Conservation (phyloP, 2,113 vertebrate genomes). For the Psilopsiagon aymara region DNA sequence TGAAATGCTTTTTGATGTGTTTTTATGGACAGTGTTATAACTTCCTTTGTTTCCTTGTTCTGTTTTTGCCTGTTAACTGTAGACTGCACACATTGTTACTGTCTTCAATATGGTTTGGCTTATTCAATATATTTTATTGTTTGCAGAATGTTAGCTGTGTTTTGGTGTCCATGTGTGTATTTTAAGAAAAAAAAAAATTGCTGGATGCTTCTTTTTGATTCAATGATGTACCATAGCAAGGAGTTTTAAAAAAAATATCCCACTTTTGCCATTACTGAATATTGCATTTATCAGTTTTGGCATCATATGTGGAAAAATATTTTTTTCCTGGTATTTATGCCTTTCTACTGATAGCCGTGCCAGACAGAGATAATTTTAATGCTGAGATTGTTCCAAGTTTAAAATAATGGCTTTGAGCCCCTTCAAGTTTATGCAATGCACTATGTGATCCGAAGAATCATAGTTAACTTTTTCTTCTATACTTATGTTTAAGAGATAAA, state of each 20-base stretch:
- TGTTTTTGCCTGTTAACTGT: neutral
- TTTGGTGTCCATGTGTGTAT: neutral
- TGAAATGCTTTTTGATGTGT: neutral
- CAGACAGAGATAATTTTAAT: neutral
- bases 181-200: neutral
- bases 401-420: neutral
- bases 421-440: neutral
- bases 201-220: neutral
- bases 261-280: neutral
- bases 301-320: neutral
- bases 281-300: neutral
- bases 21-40: neutral
- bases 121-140: neutral
- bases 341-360: neutral
- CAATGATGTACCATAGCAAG: neutral
- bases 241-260: neutral
- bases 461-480: neutral
- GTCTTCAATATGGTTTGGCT: neutral
- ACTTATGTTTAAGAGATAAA: neutral
- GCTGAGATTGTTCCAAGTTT: neutral
- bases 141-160: neutral
- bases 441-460: neutral
- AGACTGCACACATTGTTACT: neutral
- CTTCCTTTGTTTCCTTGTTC: neutral
- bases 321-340: neutral